These are phyloP conservation scores for Molorchus minor DNA, from an alignment of 2,888 invertebrate species.

Conservation along the genomic window DNA sequence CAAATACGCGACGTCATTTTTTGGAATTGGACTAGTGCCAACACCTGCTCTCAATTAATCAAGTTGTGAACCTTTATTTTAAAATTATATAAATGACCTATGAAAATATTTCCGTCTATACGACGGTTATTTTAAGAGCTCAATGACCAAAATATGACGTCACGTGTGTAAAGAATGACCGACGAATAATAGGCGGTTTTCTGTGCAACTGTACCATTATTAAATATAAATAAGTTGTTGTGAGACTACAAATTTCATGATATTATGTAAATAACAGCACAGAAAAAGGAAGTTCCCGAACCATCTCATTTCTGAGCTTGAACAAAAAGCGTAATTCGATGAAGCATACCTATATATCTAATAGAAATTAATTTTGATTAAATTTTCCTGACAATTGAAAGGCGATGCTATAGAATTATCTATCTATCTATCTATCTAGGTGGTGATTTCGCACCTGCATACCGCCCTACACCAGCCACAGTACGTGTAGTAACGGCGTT, in stretches of 20 bases:
- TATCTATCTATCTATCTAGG: slow-evolving; percentile 45
- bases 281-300: neutral
- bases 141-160: no score
- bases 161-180: no score
- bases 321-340: neutral
- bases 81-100: no score
- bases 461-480: slow-evolving; percentile 72
- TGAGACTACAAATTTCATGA: neutral
- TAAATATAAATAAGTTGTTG: no score
- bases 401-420: slow-evolving; percentile 14
- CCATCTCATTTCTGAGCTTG: neutral
- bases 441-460: slow-evolving; percentile 63
- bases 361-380: slow-evolving; percentile 14
- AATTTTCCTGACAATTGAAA: slow-evolving; percentile 6
- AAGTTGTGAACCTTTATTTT: no score
- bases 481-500: slow-evolving; percentile 72
- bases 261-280: slow-evolving; percentile 9
- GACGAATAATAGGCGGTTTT: no score
- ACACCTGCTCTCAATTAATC: no score
- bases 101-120: no score
- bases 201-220: no score
- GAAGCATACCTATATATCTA: slow-evolving; percentile 4
- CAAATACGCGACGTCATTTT: no score
- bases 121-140: no score
- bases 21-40: no score